phyloP scores from a whole-genome alignment of 2,797 vertebrate genomes.

The Cuniculus paca region DNA sequence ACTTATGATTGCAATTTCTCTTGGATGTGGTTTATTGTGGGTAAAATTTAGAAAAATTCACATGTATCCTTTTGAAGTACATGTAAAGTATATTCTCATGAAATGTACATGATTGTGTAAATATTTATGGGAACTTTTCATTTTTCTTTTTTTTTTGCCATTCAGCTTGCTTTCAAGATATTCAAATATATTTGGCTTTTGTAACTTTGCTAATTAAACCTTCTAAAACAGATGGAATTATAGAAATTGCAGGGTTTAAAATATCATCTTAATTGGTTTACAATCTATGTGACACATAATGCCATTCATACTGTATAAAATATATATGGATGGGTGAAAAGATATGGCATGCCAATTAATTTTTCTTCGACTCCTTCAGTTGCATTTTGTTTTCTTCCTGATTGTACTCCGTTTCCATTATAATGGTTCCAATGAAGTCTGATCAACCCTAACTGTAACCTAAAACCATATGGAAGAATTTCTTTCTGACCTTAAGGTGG shows the following conservation, averaged over 20 bases:
- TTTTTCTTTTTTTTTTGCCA: slow-evolving; percentile 87
- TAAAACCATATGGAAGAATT: neutral
- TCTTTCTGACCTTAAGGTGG: neutral
- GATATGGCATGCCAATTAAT: slow-evolving; percentile 87
- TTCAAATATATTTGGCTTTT: slow-evolving; percentile 92
- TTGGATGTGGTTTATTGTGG: slow-evolving; percentile 62
- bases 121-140: slow-evolving; percentile 86
- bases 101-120: slow-evolving; percentile 84
- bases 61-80: slow-evolving; percentile 63
- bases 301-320: slow-evolving; percentile 87
- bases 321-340: slow-evolving; percentile 85
- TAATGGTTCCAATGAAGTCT: slow-evolving; percentile 42
- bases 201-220: slow-evolving; percentile 91
- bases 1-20: slow-evolving; percentile 63
- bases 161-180: slow-evolving; percentile 90
- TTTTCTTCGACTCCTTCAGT: slow-evolving; percentile 86
- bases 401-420: slow-evolving; percentile 64
- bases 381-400: slow-evolving; percentile 71
- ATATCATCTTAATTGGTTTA: slow-evolving; percentile 92
- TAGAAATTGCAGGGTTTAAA: slow-evolving; percentile 91
- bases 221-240: slow-evolving; percentile 91
- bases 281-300: slow-evolving; percentile 90
- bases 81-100: slow-evolving; percentile 68
- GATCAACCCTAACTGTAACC: slow-evolving; percentile 14
- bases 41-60: slow-evolving; percentile 69